Percentiles rank a stretch among this genome's conserved stretches.
Conservation (phyloP, 2,797 vertebrate species). For the Onychomys leucogaster region DNA sequence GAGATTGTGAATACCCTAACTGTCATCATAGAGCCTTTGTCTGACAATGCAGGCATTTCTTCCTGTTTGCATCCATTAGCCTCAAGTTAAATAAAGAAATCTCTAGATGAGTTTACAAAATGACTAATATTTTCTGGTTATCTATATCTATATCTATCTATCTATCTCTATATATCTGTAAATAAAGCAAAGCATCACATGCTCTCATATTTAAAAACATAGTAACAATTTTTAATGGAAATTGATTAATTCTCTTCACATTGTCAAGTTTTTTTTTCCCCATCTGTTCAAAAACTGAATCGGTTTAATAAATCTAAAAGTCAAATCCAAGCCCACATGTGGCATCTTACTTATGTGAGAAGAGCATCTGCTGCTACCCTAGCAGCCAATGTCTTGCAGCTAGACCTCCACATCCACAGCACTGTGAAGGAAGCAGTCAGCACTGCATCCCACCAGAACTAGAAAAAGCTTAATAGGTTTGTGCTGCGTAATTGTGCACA, state of each 20-base stretch:
- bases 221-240: background rate
- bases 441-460: conserved; percentile 48
- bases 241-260: conserved; percentile 62
- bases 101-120: background rate
- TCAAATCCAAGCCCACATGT: conserved; percentile 57
- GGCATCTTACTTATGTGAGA: conserved; percentile 66
- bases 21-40: background rate
- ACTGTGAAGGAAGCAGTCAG: conserved; percentile 14
- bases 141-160: too few relatives aligned
- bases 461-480: conserved; percentile 26
- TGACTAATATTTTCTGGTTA: background rate
- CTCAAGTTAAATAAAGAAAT: background rate
- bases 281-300: conserved; percentile 67
- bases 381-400: conserved; percentile 47
- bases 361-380: conserved; percentile 45
- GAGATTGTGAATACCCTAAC: too few relatives aligned
- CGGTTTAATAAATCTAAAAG: conserved; percentile 58
- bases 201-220: background rate
- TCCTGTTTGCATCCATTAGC: background rate
- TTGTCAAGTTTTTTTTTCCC: conserved; percentile 63
- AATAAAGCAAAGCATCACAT: background rate
- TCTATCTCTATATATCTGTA: background rate
- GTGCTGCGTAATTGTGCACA: conserved; percentile 5
- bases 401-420: conserved; percentile 5
- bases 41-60: background rate